Evolutionary conservation across 2,888 invertebrate species (phyloP).

Genomic region (Incurvaria masculella): DNA sequence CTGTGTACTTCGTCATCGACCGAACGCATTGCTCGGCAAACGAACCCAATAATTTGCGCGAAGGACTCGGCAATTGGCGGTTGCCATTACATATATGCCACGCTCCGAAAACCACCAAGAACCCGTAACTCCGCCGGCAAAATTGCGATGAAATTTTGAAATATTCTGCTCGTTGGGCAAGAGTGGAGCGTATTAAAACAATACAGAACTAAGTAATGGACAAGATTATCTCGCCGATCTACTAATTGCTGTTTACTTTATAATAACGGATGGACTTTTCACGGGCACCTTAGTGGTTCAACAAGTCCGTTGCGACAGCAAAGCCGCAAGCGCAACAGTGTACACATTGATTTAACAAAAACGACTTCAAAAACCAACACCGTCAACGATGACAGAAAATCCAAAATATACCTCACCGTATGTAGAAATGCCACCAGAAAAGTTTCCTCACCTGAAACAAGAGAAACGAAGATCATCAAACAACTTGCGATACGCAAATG

Average conservation of each 20-base stretch:
- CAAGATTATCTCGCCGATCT: conserved; percentile 48
- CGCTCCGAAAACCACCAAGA: conserved; percentile 56
- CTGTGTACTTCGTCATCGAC: no score
- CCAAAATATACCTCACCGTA: conserved; percentile 31
- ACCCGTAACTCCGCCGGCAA: conserved; percentile 32
- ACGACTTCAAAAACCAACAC: conserved; percentile 12
- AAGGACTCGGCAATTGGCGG: conserved; percentile 53
- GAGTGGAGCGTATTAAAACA: conserved; percentile 48
- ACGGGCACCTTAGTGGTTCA: background rate
- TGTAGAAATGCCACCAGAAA: conserved; percentile 15
- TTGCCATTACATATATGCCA: conserved; percentile 52
- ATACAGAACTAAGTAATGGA: conserved; percentile 46
- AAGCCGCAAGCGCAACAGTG: conserved; percentile 18
- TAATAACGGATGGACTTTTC: conserved; percentile 14
- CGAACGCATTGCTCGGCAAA: background rate
- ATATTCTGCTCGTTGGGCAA: conserved; percentile 37
- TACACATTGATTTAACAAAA: conserved; percentile 19
- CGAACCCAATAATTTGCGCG: conserved; percentile 18
- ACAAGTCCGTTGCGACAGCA: background rate
- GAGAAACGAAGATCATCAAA: conserved; percentile 17
- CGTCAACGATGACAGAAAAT: no score
- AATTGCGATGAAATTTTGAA: conserved; percentile 53
- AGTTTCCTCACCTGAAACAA: conserved; percentile 43
- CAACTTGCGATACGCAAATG: background rate
- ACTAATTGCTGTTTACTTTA: conserved; percentile 51